A percentile compares a stretch with the other conserved stretches of the same genome.
Evolutionary conservation across 1,140 invertebrate genomes (phyloP).

Genomic region (Lordiphosa clarofinis): DNA sequence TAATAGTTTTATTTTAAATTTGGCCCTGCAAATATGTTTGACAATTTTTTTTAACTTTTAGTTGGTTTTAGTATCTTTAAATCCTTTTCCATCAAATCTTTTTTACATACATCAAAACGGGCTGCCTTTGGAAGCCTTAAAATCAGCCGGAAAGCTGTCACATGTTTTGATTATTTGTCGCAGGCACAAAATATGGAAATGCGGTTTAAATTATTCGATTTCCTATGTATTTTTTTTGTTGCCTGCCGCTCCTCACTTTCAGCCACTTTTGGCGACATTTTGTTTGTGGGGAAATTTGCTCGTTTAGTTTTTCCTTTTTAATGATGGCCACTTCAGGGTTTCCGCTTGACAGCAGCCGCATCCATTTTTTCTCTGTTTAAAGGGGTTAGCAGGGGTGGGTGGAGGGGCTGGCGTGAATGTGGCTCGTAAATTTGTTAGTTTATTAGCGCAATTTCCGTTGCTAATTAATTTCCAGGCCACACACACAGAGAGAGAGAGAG

Average conservation of each 20-base stretch:
- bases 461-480: slow-evolving; percentile 75
- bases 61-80: no score
- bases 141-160: no score
- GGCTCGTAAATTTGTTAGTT: slow-evolving; percentile 78
- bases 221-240: slow-evolving; percentile 7
- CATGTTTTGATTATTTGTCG: slow-evolving; percentile 42
- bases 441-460: slow-evolving; percentile 78
- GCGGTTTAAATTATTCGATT: slow-evolving; percentile 78
- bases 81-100: neutral
- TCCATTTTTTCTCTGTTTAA: neutral
- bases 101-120: no score
- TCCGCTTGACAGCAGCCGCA: slow-evolving; percentile 40
- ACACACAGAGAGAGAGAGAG: slow-evolving; percentile 32
- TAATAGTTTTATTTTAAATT: no score
- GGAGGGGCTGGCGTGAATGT: slow-evolving; percentile 56
- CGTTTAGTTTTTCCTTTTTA: slow-evolving; percentile 51
- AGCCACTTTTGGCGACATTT: slow-evolving; percentile 4
- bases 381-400: no score
- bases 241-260: no score
- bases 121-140: no score
- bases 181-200: slow-evolving; percentile 70
- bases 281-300: slow-evolving; percentile 18
- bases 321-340: slow-evolving; percentile 69
- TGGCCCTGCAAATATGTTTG: no score
- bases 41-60: no score